Conservation (phyloP, 1,140 invertebrate species). For the Cydia strobilella region DNA sequence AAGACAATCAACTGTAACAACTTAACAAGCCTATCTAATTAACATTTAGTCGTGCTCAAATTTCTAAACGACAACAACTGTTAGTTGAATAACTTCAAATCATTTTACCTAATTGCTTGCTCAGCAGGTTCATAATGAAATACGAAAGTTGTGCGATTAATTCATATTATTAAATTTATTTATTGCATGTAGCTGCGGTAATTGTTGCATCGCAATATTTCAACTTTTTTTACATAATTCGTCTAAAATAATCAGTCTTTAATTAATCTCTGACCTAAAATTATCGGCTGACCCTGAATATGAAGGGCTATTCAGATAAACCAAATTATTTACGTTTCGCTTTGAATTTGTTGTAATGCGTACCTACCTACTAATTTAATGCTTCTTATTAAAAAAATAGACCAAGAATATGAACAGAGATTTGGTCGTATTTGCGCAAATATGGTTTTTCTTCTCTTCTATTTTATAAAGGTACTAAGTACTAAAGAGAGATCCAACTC, state of each 20-base stretch:
- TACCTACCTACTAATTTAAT: no score
- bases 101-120: slow-evolving; percentile 18
- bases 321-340: background rate
- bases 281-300: background rate
- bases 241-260: background rate
- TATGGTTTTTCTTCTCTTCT: no score
- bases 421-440: no score
- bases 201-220: background rate
- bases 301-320: slow-evolving; percentile 13
- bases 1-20: slow-evolving; percentile 10
- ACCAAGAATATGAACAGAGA: no score
- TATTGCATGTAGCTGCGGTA: background rate
- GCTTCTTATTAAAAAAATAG: no score
- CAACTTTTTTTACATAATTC: background rate
- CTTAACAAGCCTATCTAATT: slow-evolving; percentile 7
- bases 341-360: no score
- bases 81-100: slow-evolving; percentile 26
- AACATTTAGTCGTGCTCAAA: background rate
- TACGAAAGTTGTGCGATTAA: slow-evolving; percentile 17
- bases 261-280: slow-evolving; percentile 3
- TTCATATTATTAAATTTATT: background rate
- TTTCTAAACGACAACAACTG: slow-evolving; percentile 16
- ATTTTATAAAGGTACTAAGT: no score
- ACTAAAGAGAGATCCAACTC: no score
- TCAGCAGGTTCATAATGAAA: slow-evolving; percentile 9